These are phyloP conservation scores for Antedon mediterranea DNA, from an alignment of 53 echinoderm and acorn worm genomes.

Conservation along the genomic window DNA sequence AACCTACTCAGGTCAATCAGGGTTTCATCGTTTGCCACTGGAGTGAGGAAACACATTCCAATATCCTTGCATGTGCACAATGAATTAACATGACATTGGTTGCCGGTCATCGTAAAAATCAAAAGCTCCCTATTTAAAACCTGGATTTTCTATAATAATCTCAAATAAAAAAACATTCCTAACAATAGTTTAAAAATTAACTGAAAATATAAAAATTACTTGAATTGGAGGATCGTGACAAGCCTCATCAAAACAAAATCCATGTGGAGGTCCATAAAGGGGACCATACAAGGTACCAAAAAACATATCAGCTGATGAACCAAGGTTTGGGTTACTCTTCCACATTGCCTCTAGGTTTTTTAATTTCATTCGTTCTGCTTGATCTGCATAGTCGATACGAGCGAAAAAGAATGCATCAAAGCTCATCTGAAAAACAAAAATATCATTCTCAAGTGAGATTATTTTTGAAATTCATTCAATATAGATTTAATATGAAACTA, in stretches of 20 bases:
- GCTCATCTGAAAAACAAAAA: slow-evolving; percentile 5
- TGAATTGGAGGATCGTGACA: slow-evolving; percentile 1
- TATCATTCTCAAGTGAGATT: neutral
- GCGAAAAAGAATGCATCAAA: slow-evolving; percentile 4
- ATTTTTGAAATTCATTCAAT: too few species aligned
- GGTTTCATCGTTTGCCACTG: too few species aligned
- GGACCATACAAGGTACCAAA: slow-evolving; percentile 2
- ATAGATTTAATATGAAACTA: too few species aligned
- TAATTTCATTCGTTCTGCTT: neutral
- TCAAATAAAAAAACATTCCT: too few species aligned
- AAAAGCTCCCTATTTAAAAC: too few species aligned
- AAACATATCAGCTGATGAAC: neutral
- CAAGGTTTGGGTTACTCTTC: neutral
- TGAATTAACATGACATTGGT: too few species aligned
- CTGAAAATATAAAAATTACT: too few species aligned
- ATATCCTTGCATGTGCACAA: too few species aligned
- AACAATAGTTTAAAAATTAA: neutral
- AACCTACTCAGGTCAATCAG: too few species aligned
- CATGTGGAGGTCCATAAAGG: neutral
- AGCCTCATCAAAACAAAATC: slow-evolving; percentile 2
- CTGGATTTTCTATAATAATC: too few species aligned
- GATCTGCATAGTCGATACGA: neutral
- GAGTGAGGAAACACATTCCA: too few species aligned
- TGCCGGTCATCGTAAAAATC: too few species aligned
- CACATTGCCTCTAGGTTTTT: slow-evolving; percentile 2